Evolutionary conservation across 2,113 vertebrate species (phyloP).

Genomic region (Nibea coibor): DNA sequence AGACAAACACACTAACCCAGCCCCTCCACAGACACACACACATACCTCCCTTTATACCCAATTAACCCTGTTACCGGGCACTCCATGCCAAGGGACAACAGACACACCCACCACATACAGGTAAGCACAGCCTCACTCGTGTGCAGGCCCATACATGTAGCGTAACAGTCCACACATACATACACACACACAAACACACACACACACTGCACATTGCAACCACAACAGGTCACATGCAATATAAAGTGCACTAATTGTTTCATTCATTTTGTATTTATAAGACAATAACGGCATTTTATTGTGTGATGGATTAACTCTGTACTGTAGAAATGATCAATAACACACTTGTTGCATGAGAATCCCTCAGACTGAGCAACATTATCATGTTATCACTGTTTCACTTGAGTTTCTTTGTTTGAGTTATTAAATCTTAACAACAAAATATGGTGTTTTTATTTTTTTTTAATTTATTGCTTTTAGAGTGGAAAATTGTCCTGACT

Average conservation of each 20-base stretch:
- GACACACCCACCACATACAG: constrained; percentile 86
- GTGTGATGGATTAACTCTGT: not conserved
- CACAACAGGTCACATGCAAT: constrained; percentile 8
- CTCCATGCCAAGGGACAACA: constrained; percentile 84
- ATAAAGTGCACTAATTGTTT: not conserved
- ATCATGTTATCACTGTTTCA: not conserved
- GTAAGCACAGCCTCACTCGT: constrained; percentile 47
- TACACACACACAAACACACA: constrained; percentile 27
- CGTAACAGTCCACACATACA: not conserved
- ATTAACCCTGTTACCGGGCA: constrained; percentile 91
- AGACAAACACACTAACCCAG: constrained; percentile 46
- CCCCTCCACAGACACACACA: constrained; percentile 44
- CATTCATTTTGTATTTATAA: not conserved
- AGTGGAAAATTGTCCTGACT: not conserved
- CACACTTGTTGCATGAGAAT: not conserved
- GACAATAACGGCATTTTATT: not conserved
- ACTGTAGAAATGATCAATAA: not conserved
- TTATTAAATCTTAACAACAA: not conserved
- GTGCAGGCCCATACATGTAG: constrained; percentile 62
- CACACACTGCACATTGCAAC: constrained; percentile 2
- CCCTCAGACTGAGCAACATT: not conserved
- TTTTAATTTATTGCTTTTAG: not conserved
- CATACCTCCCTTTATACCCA: constrained; percentile 92
- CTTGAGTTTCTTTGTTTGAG: not conserved
- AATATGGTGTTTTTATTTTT: not conserved